A percentile compares a stretch with the other conserved stretches of the same genome.
phyloP scores from a whole-genome alignment of 2,888 invertebrate species.

The Argyresthia albistria region DNA sequence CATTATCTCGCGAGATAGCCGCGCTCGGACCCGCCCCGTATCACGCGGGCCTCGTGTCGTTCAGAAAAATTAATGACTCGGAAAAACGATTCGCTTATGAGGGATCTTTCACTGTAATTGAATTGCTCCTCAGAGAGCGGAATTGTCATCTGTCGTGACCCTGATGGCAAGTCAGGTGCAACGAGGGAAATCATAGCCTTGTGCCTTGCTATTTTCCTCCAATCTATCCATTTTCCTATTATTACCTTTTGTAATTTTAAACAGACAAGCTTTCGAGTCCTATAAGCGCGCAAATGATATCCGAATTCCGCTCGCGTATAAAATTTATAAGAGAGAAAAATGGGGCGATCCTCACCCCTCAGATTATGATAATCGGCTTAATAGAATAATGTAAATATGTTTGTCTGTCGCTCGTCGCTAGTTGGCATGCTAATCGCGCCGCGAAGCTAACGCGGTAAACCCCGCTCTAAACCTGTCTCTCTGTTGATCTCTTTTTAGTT shows the following conservation, averaged over 20 bases:
- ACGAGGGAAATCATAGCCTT: background rate
- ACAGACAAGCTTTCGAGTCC: too few species aligned
- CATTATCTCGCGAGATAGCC: conserved; percentile 72
- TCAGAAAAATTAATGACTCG: conserved; percentile 72
- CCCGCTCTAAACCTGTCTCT: conserved; percentile 49
- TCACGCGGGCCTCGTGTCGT: conserved; percentile 66
- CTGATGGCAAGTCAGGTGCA: conserved; percentile 36
- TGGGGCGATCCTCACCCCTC: conserved; percentile 45
- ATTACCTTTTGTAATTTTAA: too few species aligned
- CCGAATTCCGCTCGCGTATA: too few species aligned
- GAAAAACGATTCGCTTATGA: conserved; percentile 74
- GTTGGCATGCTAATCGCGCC: conserved; percentile 52
- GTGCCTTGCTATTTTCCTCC: too few species aligned
- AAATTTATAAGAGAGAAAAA: too few species aligned
- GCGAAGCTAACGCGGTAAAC: conserved; percentile 42
- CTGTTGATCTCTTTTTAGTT: conserved; percentile 36
- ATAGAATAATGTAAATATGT: conserved; percentile 59
- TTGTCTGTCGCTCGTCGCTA: conserved; percentile 32
- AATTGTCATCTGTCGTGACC: conserved; percentile 40
- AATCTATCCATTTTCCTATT: too few species aligned
- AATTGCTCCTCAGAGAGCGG: conserved; percentile 65
- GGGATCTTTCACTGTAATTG: conserved; percentile 72
- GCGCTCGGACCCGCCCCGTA: conserved; percentile 59
- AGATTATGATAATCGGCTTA: conserved; percentile 60
- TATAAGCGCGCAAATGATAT: too few species aligned